Evolutionary conservation across 2,888 invertebrate genomes (phyloP).

Genomic region (Clusia tigrina): DNA sequence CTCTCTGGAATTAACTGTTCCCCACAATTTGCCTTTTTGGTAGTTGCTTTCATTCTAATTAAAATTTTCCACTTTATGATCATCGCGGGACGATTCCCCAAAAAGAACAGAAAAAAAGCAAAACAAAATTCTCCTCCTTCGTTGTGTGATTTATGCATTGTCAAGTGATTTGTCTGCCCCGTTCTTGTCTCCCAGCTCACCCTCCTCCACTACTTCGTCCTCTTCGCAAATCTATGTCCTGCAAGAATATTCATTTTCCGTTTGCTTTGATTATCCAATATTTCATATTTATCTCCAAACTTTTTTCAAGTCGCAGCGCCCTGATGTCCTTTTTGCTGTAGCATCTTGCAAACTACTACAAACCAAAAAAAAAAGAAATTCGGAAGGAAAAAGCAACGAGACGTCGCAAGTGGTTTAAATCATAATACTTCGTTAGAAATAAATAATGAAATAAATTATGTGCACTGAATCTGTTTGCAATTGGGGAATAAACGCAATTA

Average conservation of each 20-base stretch:
- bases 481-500: conserved; percentile 9
- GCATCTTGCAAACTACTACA: background rate
- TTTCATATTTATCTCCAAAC: background rate
- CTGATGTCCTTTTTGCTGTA: background rate
- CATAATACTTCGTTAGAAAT: conserved; percentile 30
- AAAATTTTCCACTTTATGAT: conserved; percentile 33
- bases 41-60: conserved; percentile 24
- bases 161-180: conserved; percentile 17
- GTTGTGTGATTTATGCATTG: conserved; percentile 26
- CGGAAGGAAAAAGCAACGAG: background rate
- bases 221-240: background rate
- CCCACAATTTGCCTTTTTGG: background rate
- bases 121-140: background rate
- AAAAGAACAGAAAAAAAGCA: background rate
- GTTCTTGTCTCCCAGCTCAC: background rate
- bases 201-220: background rate
- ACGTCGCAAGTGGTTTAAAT: conserved; percentile 26
- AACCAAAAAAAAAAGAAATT: background rate
- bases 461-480: conserved; percentile 10
- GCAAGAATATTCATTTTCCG: background rate
- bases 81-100: conserved; percentile 1
- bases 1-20: background rate
- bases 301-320: background rate
- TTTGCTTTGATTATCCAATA: background rate
- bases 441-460: conserved; percentile 31